Evolutionary conservation across 2,797 vertebrate species (phyloP), one percentile per base, ranked within the genome.

Genomic region (Tragopan temminckii): DNA sequence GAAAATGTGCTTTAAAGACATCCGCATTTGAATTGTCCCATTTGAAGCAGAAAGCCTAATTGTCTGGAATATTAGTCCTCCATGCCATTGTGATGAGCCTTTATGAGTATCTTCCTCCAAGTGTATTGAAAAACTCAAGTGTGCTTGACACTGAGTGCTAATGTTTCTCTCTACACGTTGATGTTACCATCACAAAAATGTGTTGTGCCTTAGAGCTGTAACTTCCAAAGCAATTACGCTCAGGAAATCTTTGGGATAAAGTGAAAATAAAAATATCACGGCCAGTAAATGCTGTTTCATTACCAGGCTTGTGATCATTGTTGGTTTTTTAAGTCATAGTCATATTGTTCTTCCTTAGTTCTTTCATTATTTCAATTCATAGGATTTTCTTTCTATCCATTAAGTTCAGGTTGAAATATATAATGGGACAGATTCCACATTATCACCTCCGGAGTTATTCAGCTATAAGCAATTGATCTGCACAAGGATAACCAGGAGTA

Each of bases 31-130:
- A 97, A 97, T 96, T 94, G 93, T 95, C 96, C 92, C 97, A 97
- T 98, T 97, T 95, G 95, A 96, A 97, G 90, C 91, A 97, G 93
- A 97, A 95, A 96, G 94, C 87, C 94, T 97, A 97, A 97, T 97
- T 96, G 96, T 97, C 94, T 94, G 91, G 84, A 93, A 95, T 95
- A 95, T 97, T 96, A 95, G 95, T 93, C 91, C 96, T 95, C 85
- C 75, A 74, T 59, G 87, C 89, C 89, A 87, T 95, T 95, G 90
- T 94, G 66, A 75, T 74, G 63, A 63, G 72, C 88, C 88, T 97
- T 97, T 95, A 94, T 71, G 85, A 95, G 81, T 88, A 88, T 87
- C 88, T 95, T 96, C 95, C 96, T 97, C 64, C 71, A 95, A 95
- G 94, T 97, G 58, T 69, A 89, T 58, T 87, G 96, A 89, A 97